phyloP scores from a whole-genome alignment of 1,140 invertebrate genomes.

The Stenopsyche tienmushanensis region DNA sequence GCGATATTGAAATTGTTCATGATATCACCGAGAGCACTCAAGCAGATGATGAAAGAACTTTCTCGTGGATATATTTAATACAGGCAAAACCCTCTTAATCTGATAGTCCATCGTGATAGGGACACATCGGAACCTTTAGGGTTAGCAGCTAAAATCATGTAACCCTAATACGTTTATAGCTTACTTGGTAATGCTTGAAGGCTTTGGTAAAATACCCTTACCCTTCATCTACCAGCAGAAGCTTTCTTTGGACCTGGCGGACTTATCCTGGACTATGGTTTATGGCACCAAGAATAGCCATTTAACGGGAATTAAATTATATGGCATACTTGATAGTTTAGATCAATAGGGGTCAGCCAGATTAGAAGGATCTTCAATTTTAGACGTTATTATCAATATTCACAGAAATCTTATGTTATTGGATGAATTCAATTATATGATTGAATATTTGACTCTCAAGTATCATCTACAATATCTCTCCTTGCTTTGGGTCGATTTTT shows the following conservation, averaged over 20 bases:
- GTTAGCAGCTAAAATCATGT: not conserved
- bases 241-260: not conserved
- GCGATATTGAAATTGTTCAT: not conserved
- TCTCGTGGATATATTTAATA: not conserved
- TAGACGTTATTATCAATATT: no score
- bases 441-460: no score
- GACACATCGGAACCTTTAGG: slow-evolving; percentile 2
- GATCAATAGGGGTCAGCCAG: no score
- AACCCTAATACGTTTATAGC: slow-evolving; percentile 7
- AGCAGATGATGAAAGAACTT: not conserved
- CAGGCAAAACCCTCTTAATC: slow-evolving; percentile 12
- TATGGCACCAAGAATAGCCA: slow-evolving; percentile 8
- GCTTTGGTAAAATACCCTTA: not conserved
- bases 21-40: not conserved
- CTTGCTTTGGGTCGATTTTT: no score
- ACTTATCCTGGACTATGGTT: not conserved
- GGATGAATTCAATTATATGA: no score
- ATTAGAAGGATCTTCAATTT: no score
- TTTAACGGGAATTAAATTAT: slow-evolving; percentile 15
- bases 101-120: slow-evolving; percentile 11
- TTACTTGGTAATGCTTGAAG: not conserved
- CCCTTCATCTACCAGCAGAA: no score
- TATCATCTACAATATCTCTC: no score
- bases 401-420: no score
- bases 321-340: not conserved